Evolutionary conservation across 37 sponge, comb jelly and placozoan genomes (phyloP).

Genomic region (Mnemiopsis leidyi): DNA sequence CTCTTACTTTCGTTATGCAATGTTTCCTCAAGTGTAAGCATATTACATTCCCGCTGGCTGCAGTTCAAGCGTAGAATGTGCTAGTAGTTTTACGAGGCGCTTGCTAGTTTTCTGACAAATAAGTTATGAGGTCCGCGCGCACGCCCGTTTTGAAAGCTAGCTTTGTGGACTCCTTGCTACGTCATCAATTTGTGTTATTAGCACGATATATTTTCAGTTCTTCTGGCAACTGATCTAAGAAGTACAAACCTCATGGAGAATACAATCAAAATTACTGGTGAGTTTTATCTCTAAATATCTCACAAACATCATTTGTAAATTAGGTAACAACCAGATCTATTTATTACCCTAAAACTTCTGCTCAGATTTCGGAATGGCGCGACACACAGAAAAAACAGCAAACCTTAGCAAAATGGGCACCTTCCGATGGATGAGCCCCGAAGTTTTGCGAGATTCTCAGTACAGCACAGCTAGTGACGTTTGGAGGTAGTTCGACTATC

Average conservation of each 20-base stretch:
- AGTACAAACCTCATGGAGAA: conserved; percentile 68
- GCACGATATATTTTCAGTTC: conserved; percentile 36
- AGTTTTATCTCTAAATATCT: too few species aligned
- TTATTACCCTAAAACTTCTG: too few species aligned
- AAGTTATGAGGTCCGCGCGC: not conserved
- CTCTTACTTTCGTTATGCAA: too few species aligned
- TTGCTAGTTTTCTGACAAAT: conserved; percentile 26
- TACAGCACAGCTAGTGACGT: conserved; percentile 87
- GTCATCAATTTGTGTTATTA: not conserved
- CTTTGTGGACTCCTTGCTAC: not conserved
- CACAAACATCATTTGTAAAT: too few species aligned
- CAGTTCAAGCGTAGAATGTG: not conserved
- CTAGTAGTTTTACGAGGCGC: not conserved
- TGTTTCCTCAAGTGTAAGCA: too few species aligned
- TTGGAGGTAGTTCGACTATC: conserved; percentile 79
- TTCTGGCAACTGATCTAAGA: not conserved
- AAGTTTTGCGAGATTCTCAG: conserved; percentile 77
- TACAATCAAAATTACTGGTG: conserved; percentile 78
- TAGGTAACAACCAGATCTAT: too few species aligned
- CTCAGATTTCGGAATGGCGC: conserved; percentile 88
- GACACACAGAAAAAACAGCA: conserved; percentile 84
- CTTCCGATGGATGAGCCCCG: conserved; percentile 96
- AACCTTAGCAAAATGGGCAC: conserved; percentile 90
- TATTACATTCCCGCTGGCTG: not conserved
- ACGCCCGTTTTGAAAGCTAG: not conserved